Conservation (phyloP, 2,797 vertebrate species). For the Argya squamiceps region DNA sequence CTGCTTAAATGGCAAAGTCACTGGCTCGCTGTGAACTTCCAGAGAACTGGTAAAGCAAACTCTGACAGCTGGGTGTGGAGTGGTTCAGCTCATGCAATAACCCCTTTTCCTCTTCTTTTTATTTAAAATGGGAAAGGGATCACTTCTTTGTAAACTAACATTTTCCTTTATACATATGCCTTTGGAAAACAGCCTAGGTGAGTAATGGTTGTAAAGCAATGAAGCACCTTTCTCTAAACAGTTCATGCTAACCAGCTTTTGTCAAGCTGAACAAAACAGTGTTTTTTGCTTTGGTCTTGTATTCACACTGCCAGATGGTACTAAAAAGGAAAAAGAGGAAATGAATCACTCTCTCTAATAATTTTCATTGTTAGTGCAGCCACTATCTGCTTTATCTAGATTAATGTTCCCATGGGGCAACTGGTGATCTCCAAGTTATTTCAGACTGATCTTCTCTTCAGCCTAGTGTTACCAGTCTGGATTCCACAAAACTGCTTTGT, state of each 20-base stretch:
- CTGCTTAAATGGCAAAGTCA: not conserved
- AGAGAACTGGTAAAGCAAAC: not conserved
- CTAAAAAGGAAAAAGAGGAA: constrained; percentile 1
- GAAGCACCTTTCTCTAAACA: not conserved
- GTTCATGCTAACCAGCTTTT: not conserved
- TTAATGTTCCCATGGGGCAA: not conserved
- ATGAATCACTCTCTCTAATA: constrained; percentile 28
- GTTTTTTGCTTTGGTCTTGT: constrained; percentile 1
- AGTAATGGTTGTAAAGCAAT: not conserved
- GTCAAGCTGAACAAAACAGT: not conserved
- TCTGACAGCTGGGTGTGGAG: not conserved
- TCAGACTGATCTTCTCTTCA: not conserved
- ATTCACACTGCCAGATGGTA: constrained; percentile 15
- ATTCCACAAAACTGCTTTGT: not conserved
- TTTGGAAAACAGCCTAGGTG: not conserved
- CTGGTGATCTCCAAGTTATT: not conserved
- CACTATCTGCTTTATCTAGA: not conserved
- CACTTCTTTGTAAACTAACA: not conserved
- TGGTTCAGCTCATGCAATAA: not conserved
- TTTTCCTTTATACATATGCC: not conserved
- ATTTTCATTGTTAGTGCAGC: constrained; percentile 19
- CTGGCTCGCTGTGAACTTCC: not conserved
- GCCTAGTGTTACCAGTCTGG: not conserved
- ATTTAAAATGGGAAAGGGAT: not conserved
- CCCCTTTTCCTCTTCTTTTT: not conserved